phyloP scores from a whole-genome alignment of 2,888 invertebrate species.

The Campopleginae sp. region DNA sequence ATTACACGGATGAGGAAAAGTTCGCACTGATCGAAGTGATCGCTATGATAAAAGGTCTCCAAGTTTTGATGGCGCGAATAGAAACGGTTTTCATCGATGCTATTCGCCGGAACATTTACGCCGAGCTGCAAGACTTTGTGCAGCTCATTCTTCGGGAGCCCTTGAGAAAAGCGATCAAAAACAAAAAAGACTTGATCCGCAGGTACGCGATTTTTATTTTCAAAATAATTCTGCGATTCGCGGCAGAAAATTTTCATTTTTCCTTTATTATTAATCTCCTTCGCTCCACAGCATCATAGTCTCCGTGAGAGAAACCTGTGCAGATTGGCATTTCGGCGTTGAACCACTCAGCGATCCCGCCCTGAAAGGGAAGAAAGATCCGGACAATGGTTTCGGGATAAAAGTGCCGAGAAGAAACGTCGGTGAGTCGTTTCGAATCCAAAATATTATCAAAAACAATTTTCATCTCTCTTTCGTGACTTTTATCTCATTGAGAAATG shows the following conservation, averaged over 20 bases:
- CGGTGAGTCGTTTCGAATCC: slow-evolving; percentile 86
- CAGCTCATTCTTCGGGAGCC: slow-evolving; percentile 96
- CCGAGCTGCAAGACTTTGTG: slow-evolving; percentile 98
- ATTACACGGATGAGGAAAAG: slow-evolving; percentile 98
- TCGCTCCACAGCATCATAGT: slow-evolving; percentile 92
- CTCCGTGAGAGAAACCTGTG: slow-evolving; percentile 98
- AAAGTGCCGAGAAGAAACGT: slow-evolving; percentile 97
- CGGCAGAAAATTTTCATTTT: slow-evolving; percentile 1
- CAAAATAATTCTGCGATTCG: neutral
- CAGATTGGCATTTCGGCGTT: slow-evolving; percentile 97
- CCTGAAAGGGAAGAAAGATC: slow-evolving; percentile 96
- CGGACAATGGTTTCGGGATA: slow-evolving; percentile 95
- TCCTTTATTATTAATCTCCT: neutral
- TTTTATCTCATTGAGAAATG: neutral
- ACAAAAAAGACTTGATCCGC: slow-evolving; percentile 97
- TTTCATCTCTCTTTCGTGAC: neutral
- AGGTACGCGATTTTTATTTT: slow-evolving; percentile 84
- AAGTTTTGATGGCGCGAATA: slow-evolving; percentile 98
- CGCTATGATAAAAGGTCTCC: slow-evolving; percentile 99
- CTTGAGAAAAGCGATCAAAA: slow-evolving; percentile 97
- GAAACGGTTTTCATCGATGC: slow-evolving; percentile 98
- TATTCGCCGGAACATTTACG: slow-evolving; percentile 95
- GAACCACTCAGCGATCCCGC: slow-evolving; percentile 97
- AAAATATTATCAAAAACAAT: neutral
- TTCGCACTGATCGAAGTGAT: slow-evolving; percentile 99